phyloP scores from a whole-genome alignment of 2,113 vertebrate genomes.

The Phrynocephalus versicolor region DNA sequence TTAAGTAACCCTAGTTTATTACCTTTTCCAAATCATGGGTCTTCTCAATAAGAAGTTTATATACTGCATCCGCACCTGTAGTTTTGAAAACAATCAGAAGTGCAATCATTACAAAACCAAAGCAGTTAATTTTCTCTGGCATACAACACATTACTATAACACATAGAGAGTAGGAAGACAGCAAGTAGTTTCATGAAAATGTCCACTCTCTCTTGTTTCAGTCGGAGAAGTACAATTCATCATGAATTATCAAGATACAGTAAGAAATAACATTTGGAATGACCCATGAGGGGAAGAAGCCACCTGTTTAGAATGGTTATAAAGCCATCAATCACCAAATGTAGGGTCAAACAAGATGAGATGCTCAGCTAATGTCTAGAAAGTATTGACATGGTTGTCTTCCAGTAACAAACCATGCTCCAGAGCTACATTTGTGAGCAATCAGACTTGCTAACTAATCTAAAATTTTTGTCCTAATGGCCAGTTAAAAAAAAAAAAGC shows the following conservation, averaged over 20 bases:
- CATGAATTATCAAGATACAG: background rate
- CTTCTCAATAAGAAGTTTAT: background rate
- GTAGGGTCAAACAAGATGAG: no score
- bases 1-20: conserved; percentile 7
- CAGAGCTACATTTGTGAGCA: no score
- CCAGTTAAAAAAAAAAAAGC: no score
- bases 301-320: background rate
- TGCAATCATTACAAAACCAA: background rate
- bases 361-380: no score
- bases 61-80: conserved; percentile 11
- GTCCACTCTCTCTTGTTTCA: background rate
- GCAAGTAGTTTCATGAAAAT: background rate
- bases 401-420: no score
- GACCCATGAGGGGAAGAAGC: background rate
- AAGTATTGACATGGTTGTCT: no score
- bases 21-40: conserved; percentile 51
- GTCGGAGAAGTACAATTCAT: background rate
- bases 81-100: conserved; percentile 14
- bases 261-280: background rate
- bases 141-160: background rate
- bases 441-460: no score
- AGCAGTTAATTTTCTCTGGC: background rate
- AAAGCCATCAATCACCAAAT: background rate
- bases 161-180: background rate
- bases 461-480: no score